Evolutionary conservation across 2,113 vertebrate genomes (phyloP).

Genomic region (Desmodus rotundus): DNA sequence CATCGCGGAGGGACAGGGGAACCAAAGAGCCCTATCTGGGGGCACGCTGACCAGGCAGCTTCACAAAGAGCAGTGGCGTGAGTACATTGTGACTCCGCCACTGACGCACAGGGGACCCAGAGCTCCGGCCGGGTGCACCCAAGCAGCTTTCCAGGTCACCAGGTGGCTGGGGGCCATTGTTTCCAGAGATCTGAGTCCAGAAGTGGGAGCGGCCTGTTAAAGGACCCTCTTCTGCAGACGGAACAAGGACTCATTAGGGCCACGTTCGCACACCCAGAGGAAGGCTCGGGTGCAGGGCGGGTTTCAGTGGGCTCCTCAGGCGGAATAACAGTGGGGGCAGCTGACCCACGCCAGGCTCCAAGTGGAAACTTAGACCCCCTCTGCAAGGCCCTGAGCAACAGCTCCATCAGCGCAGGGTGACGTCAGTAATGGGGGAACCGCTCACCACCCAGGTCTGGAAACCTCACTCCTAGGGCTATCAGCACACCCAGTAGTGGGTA

Average conservation of each 20-base stretch:
- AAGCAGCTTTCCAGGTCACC: not conserved
- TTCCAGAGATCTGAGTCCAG: not conserved
- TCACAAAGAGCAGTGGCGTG: not conserved
- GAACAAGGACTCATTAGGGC: not conserved
- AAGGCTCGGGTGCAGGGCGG: fast-evolving
- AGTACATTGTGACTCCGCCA: not conserved
- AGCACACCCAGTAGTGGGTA: too few species aligned
- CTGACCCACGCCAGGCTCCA: not conserved
- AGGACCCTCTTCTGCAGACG: not conserved
- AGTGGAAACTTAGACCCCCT: not conserved
- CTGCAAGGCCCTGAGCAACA: fast-evolving
- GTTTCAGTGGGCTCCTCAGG: not conserved
- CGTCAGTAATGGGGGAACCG: fast-evolving
- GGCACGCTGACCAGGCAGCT: not conserved
- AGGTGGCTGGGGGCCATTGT: not conserved
- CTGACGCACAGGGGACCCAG: not conserved
- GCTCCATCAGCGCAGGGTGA: too few species aligned
- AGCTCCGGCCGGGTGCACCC: not conserved
- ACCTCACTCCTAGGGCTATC: fast-evolving
- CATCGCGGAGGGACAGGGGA: not conserved
- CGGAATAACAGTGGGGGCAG: fast-evolving
- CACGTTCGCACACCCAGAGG: not conserved
- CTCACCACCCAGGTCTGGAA: not conserved
- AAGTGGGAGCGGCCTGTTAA: not conserved
- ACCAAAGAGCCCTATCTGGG: not conserved